A percentile compares a stretch with the other conserved stretches of the same genome.
Evolutionary conservation across 2,888 invertebrate species (phyloP).

Genomic region (Chrysotoxum bicinctum): DNA sequence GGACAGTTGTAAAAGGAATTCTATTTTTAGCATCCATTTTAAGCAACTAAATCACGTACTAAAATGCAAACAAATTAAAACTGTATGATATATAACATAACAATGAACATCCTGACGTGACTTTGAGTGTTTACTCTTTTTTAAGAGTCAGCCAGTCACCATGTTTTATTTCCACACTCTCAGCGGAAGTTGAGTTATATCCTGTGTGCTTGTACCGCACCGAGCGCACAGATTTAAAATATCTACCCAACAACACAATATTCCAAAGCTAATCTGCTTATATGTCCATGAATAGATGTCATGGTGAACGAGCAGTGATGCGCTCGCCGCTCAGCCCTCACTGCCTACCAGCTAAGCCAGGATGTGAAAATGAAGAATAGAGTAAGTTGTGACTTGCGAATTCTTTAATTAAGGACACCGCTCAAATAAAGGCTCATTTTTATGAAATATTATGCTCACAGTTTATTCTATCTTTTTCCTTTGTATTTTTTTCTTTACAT

Average conservation of each 20-base stretch:
- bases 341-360: not conserved
- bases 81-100: constrained; percentile 25
- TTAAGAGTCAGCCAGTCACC: constrained; percentile 12
- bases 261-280: constrained; percentile 59
- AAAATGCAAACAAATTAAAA: constrained; percentile 36
- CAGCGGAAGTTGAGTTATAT: constrained; percentile 12
- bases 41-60: constrained; percentile 46
- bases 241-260: not conserved
- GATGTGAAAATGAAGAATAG: constrained; percentile 51
- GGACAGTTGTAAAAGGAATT: not conserved
- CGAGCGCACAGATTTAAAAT: not conserved
- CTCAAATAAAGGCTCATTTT: constrained; percentile 41
- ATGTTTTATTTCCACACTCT: constrained; percentile 22
- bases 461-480: not conserved
- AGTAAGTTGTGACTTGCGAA: constrained; percentile 13
- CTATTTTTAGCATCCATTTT: constrained; percentile 20
- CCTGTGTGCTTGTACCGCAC: not conserved
- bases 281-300: constrained; percentile 49
- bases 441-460: constrained; percentile 15
- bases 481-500: not conserved
- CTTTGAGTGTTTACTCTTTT: constrained; percentile 42
- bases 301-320: constrained; percentile 23
- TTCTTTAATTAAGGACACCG: constrained; percentile 60
- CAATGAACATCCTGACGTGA: constrained; percentile 37
- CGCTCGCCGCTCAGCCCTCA: not conserved